Base-by-base conservation (phyloP, 1,140 invertebrate species). In the Heliconius melpomene region DNA sequence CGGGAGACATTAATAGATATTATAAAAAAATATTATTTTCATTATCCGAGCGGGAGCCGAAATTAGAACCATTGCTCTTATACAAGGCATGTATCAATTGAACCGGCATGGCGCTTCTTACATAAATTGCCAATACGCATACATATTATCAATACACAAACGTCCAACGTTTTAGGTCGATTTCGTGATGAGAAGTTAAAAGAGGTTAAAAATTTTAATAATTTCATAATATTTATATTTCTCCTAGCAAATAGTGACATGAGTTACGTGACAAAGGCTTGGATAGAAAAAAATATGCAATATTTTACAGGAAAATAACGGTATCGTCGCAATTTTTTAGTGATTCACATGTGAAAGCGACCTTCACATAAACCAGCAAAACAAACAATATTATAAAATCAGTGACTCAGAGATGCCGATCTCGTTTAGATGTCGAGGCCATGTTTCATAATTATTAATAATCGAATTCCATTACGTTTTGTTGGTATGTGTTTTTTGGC, bases 361-460 rank as follows among this genome's bases (percentile, higher is more conserved):
- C 88, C 89, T 91, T 90, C 86, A 87, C 86, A 86, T 84, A 84
- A 83, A 74, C 82, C 75, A 75, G 73, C 80, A 83, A 80, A 83
- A 77, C 77, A 82, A 83, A 84, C 80, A 85, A 83, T 80, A 80
- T 79, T 74, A 81, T 78, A 78, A 79, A 74, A 78, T 78, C 32
- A 52, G 46, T 82, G 81, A 82, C 57, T 82, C 81, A 82, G 72
- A 57, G 73, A 79, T 81, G 76, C 76, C 77, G 72, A 80, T 80
- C 80, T 78, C 71, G 73, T 81, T 78, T 66, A 60, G 80, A 81
- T 78, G 73, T 60, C 71, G 77, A 29, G 74, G 70, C 18, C 75
- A 71, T 74, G 40, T 81, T 75, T 78, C 72, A 81, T 78, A 72
- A 78, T 54, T 54, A 78, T 78, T 70, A 54, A 54, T 72, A 77